These are phyloP conservation scores for Chionomys nivalis DNA, from an alignment of 2,113 vertebrate species.

Conservation along the genomic window DNA sequence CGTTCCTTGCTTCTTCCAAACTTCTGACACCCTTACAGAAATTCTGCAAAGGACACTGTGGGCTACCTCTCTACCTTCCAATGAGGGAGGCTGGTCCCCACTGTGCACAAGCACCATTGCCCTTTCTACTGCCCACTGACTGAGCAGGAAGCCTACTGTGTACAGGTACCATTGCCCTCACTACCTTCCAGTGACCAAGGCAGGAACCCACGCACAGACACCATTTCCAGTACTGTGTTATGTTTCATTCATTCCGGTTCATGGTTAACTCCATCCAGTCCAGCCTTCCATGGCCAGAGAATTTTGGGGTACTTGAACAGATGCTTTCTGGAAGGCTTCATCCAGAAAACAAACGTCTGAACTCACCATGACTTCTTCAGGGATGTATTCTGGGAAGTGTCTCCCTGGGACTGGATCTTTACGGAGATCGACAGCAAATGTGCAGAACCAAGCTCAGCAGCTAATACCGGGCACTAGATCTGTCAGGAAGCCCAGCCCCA, in stretches of 20 bases:
- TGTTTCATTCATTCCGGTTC: constrained; percentile 71
- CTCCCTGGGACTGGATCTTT: constrained; percentile 74
- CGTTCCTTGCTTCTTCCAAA: neutral
- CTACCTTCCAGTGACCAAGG: neutral
- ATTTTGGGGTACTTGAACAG: constrained; percentile 42
- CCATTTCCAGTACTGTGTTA: constrained; percentile 72
- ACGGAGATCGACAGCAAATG: constrained; percentile 43
- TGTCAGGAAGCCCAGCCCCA: constrained; percentile 16
- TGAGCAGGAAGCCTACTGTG: neutral
- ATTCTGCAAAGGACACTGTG: neutral
- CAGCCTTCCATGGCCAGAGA: constrained; percentile 38
- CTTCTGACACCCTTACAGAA: neutral
- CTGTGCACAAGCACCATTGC: constrained; percentile 36
- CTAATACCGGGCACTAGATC: neutral
- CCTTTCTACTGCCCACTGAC: neutral
- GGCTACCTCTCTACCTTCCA: neutral
- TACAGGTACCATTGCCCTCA: constrained; percentile 31
- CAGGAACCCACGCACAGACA: constrained; percentile 49
- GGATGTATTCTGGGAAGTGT: constrained; percentile 75
- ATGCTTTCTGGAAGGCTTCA: constrained; percentile 51
- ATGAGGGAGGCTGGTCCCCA: neutral
- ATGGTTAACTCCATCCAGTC: constrained; percentile 65
- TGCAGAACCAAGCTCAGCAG: neutral
- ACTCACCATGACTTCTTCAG: constrained; percentile 47
- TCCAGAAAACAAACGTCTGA: constrained; percentile 7